Conservation (phyloP, 2,113 vertebrate species). For the Beaufortia kweichowensis region DNA sequence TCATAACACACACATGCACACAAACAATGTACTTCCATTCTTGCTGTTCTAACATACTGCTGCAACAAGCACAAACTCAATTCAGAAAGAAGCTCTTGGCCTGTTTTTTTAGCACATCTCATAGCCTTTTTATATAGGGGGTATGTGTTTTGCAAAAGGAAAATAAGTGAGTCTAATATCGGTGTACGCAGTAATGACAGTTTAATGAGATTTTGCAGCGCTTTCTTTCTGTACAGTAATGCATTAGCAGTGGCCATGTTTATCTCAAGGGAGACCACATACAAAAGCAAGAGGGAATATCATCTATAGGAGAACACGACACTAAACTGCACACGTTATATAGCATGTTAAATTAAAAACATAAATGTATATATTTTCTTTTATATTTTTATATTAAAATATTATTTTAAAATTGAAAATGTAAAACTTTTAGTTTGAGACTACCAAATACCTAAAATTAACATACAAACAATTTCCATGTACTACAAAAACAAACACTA, state of each 20-base stretch:
- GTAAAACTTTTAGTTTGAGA: too few species aligned
- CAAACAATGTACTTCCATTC: slow-evolving; percentile 12
- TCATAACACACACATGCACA: slow-evolving; percentile 11
- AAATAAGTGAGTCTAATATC: slow-evolving; percentile 23
- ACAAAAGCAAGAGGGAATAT: slow-evolving; percentile 42
- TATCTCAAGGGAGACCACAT: slow-evolving; percentile 12
- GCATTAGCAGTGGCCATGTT: slow-evolving; percentile 41
- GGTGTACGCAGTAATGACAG: slow-evolving; percentile 27
- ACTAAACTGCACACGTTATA: neutral
- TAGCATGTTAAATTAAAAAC: too few species aligned
- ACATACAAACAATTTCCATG: too few species aligned
- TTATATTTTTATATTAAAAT: too few species aligned
- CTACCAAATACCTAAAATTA: too few species aligned
- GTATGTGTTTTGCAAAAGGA: neutral
- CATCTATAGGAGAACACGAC: slow-evolving; percentile 24
- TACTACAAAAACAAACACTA: too few species aligned
- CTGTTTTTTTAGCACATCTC: neutral
- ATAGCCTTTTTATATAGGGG: neutral
- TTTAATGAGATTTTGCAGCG: slow-evolving; percentile 17
- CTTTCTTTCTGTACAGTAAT: slow-evolving; percentile 22
- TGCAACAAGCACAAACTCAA: slow-evolving; percentile 27
- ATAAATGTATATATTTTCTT: too few species aligned
- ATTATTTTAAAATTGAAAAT: too few species aligned
- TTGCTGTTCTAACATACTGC: slow-evolving; percentile 18
- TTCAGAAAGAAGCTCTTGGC: neutral